Conservation (phyloP, 2,888 invertebrate genomes). For the Malthinus flaveolus region DNA sequence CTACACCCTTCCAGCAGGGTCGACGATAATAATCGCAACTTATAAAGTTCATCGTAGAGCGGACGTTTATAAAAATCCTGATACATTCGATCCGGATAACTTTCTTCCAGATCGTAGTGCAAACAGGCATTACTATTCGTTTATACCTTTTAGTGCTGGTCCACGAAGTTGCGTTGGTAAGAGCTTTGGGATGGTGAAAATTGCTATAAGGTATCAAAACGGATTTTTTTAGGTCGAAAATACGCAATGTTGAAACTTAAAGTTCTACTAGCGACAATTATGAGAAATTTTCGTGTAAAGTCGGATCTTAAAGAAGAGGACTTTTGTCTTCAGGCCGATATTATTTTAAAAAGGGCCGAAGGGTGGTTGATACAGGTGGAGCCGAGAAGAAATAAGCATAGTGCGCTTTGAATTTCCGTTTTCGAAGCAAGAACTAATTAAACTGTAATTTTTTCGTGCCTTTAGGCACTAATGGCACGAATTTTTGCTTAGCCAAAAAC, state of each 20-base stretch:
- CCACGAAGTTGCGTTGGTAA: constrained; percentile 78
- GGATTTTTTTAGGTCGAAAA: constrained; percentile 62
- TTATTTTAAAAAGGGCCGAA: constrained; percentile 73
- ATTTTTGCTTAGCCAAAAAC: neutral
- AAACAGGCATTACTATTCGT: constrained; percentile 77
- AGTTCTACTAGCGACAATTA: constrained; percentile 70
- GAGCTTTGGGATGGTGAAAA: constrained; percentile 38
- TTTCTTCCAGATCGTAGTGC: constrained; percentile 76
- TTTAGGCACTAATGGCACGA: neutral
- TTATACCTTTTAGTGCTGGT: constrained; percentile 80
- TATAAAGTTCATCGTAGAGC: constrained; percentile 69
- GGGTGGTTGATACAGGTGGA: constrained; percentile 73
- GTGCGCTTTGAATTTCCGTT: neutral
- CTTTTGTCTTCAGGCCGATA: constrained; percentile 70
- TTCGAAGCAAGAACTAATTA: too few species aligned
- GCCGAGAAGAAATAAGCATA: constrained; percentile 59
- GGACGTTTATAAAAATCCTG: constrained; percentile 69
- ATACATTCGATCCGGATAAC: constrained; percentile 76
- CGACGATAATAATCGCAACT: constrained; percentile 69
- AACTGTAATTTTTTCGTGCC: neutral
- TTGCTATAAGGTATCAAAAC: too few species aligned
- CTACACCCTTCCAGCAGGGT: constrained; percentile 69
- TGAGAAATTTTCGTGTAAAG: constrained; percentile 68
- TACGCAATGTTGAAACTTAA: constrained; percentile 80
- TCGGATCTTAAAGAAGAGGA: constrained; percentile 68